These are phyloP conservation scores for Corapipo altera DNA, from an alignment of 2,113 vertebrate species.

Conservation along the genomic window DNA sequence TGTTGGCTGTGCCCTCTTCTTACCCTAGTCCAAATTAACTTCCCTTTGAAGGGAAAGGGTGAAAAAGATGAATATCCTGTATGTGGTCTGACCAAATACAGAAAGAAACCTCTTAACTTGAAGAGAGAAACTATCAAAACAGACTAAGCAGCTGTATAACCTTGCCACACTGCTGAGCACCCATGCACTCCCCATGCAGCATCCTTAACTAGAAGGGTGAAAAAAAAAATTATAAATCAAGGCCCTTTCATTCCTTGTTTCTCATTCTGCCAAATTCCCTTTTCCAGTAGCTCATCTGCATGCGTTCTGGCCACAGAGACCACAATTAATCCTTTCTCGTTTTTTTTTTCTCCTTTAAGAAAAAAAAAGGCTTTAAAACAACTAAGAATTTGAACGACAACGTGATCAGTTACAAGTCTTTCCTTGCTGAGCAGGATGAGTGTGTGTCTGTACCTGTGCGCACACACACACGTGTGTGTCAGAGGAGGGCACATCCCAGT, in stretches of 20 bases:
- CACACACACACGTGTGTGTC: not conserved
- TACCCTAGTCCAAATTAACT: not conserved
- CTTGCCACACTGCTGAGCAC: not conserved
- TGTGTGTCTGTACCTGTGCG: not conserved
- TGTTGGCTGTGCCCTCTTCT: not conserved
- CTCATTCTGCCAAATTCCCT: conserved; percentile 4
- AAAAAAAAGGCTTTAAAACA: not conserved
- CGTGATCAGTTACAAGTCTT: not conserved
- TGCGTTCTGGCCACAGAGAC: not conserved
- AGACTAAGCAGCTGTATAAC: not conserved
- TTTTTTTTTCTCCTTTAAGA: not conserved
- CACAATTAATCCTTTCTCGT: not conserved
- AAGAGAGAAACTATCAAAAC: not conserved
- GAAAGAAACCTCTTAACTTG: not conserved
- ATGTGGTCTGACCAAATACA: not conserved
- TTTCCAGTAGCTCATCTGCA: conserved; percentile 11
- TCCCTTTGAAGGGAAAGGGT: conserved; percentile 14
- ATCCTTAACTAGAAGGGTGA: not conserved
- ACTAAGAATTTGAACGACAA: not conserved
- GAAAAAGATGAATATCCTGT: not conserved
- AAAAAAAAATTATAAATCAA: not conserved
- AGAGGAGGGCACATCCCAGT: not conserved
- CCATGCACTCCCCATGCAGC: not conserved
- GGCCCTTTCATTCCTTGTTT: conserved; percentile 13
- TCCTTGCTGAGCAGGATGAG: not conserved